A percentile compares a stretch with the other conserved stretches of the same genome.
phyloP scores from a whole-genome alignment of 2,113 vertebrate genomes.

The Dendropsophus ebraccatus region DNA sequence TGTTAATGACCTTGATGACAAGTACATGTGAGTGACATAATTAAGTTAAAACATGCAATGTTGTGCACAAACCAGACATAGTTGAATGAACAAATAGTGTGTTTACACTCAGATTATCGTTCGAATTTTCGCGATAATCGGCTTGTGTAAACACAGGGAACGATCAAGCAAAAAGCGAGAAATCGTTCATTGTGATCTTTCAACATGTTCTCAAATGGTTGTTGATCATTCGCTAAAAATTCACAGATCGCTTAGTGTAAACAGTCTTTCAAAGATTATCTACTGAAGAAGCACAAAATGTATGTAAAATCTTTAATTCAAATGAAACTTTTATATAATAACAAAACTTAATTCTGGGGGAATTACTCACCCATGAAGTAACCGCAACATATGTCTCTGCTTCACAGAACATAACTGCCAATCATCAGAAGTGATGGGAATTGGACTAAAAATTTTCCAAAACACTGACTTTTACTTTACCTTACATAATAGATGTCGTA shows the following conservation, averaged over 20 bases:
- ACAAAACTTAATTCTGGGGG: not conserved
- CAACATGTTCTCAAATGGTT: not conserved
- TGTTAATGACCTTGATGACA: no score
- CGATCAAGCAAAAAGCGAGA: no score
- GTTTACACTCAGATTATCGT: no score
- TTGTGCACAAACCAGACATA: no score
- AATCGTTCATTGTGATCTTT: no score
- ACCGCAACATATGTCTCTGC: not conserved
- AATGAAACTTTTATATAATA: not conserved
- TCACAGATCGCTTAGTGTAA: no score
- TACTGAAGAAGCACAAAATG: not conserved
- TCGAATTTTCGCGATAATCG: no score
- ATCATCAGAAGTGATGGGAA: not conserved
- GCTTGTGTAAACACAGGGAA: no score
- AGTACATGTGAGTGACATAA: no score
- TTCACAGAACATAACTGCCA: not conserved
- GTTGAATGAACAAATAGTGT: no score
- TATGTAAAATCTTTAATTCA: not conserved
- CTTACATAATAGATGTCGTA: not conserved
- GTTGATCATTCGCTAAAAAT: not conserved
- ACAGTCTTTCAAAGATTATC: no score
- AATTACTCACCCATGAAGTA: not conserved
- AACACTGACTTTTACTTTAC: not conserved
- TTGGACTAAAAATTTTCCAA: not conserved
- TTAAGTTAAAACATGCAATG: no score